These are phyloP conservation scores for Heterotis niloticus DNA, from an alignment of 2,113 vertebrate species.

Conservation along the genomic window DNA sequence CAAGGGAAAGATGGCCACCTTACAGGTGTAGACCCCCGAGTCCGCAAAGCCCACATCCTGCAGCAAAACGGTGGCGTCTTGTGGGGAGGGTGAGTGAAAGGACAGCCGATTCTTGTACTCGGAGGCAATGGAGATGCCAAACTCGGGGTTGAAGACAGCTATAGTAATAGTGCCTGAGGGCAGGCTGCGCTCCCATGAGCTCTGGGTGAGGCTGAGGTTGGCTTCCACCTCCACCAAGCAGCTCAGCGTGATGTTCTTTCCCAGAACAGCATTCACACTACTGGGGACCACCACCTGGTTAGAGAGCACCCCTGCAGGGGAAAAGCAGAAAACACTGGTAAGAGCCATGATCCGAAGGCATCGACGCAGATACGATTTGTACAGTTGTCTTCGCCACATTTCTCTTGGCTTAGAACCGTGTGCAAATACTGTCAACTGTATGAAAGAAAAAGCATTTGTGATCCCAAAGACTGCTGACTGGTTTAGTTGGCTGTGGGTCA, in stretches of 20 bases:
- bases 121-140: constrained; percentile 78
- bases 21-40: constrained; percentile 86
- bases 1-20: constrained; percentile 88
- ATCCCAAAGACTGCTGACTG: background rate
- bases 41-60: constrained; percentile 81
- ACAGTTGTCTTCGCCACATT: background rate
- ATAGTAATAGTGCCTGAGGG: constrained; percentile 76
- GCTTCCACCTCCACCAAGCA: constrained; percentile 78
- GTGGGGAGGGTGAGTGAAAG: constrained; percentile 79
- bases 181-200: constrained; percentile 85
- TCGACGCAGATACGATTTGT: background rate
- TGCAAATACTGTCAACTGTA: background rate
- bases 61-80: constrained; percentile 83
- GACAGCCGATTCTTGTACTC: constrained; percentile 77
- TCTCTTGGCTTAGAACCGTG: background rate
- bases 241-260: constrained; percentile 85
- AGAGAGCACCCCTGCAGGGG: constrained; percentile 73
- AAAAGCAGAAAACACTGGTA: background rate
- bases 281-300: constrained; percentile 80
- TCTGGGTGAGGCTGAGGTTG: constrained; percentile 86
- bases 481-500: background rate
- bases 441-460: background rate
- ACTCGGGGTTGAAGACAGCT: constrained; percentile 85
- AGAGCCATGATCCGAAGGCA: constrained; percentile 20
- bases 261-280: constrained; percentile 81